Evolutionary conservation across 2,888 invertebrate species (phyloP).

Genomic region (Axea sp.): DNA sequence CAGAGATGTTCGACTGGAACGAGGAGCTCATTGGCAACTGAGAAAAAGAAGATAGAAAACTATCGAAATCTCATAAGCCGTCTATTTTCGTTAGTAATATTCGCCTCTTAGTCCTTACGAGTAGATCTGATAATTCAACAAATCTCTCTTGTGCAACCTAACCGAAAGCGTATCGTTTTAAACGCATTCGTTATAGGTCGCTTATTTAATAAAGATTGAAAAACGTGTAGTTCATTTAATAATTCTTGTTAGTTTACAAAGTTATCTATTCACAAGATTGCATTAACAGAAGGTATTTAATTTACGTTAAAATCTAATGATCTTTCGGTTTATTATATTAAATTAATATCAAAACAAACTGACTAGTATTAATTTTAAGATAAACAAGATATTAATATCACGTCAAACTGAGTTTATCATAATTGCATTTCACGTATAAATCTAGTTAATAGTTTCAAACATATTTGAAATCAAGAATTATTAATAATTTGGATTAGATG

Average conservation of each 20-base stretch:
- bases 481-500: constrained; percentile 16
- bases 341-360: constrained; percentile 18
- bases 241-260: background rate
- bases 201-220: background rate
- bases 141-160: constrained; percentile 5
- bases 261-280: background rate
- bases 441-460: constrained; percentile 19
- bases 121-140: constrained; percentile 4
- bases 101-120: constrained; percentile 52
- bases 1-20: constrained; percentile 62
- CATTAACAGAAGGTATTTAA: background rate
- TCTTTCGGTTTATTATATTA: constrained; percentile 10
- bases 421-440: constrained; percentile 18
- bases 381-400: constrained; percentile 17
- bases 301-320: background rate
- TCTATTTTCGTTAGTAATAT: constrained; percentile 75
- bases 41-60: constrained; percentile 56
- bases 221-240: background rate
- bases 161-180: constrained; percentile 25
- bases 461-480: constrained; percentile 5
- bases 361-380: constrained; percentile 10
- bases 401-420: constrained; percentile 19
- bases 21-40: constrained; percentile 38
- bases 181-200: background rate
- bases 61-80: constrained; percentile 78